A percentile compares a stretch with the other conserved stretches of the same genome.
These are phyloP conservation scores for Centrocercus urophasianus DNA, from an alignment of 2,113 vertebrate species.

Conservation along the genomic window DNA sequence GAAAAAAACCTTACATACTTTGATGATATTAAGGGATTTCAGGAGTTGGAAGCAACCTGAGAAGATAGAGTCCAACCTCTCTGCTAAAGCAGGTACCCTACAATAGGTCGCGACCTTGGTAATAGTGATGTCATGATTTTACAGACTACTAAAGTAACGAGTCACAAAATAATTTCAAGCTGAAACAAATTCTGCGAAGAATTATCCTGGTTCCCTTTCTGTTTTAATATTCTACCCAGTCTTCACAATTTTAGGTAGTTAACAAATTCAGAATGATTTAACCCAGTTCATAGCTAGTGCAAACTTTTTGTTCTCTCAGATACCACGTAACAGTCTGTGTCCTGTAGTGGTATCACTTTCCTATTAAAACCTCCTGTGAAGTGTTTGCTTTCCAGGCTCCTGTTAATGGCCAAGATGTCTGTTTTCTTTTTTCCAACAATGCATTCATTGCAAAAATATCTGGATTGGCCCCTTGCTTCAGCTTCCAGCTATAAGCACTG, in stretches of 20 bases:
- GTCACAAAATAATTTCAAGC: not conserved
- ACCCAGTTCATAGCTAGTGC: not conserved
- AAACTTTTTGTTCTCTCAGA: not conserved
- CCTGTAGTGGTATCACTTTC: not conserved
- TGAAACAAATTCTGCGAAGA: not conserved
- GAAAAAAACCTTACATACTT: not conserved
- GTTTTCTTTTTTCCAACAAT: constrained; percentile 31
- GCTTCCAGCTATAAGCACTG: constrained; percentile 9
- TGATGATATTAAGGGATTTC: no score
- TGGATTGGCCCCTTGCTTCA: not conserved
- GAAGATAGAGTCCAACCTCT: no score
- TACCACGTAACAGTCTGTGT: not conserved
- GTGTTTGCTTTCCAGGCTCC: constrained; percentile 5
- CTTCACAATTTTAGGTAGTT: not conserved
- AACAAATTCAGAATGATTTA: not conserved
- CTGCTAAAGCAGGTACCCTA: no score
- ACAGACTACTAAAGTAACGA: not conserved
- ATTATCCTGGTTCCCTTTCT: not conserved
- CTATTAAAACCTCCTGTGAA: not conserved
- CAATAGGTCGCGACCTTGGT: not conserved
- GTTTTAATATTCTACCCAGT: not conserved
- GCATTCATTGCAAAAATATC: constrained; percentile 35
- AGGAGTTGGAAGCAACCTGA: no score
- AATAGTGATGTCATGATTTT: not conserved
- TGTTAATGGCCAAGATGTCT: not conserved